phyloP scores from a whole-genome alignment of 1,140 invertebrate genomes.

The Drosophila parvula region DNA sequence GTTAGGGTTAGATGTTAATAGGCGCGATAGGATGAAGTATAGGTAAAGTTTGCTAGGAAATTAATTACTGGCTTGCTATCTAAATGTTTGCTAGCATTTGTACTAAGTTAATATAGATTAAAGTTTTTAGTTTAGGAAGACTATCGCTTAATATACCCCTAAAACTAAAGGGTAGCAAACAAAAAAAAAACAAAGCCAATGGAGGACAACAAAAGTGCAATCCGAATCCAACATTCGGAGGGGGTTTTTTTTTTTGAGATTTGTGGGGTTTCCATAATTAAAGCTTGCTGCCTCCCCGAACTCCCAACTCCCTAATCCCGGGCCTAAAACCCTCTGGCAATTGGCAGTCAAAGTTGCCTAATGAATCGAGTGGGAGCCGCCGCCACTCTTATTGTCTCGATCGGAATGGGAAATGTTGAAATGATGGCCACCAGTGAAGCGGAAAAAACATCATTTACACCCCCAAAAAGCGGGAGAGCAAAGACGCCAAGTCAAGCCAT shows the following conservation, averaged over 20 bases:
- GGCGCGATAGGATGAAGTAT: too few species aligned
- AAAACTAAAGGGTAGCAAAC: background rate
- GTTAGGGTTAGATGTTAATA: too few species aligned
- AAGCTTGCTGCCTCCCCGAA: background rate
- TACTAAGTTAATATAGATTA: too few species aligned
- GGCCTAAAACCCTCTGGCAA: conserved; percentile 13
- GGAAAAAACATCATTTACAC: conserved; percentile 64
- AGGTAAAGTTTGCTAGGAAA: too few species aligned
- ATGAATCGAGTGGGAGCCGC: conserved; percentile 22
- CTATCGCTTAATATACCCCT: too few species aligned
- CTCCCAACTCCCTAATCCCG: background rate
- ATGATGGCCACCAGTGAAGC: conserved; percentile 31
- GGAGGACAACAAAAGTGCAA: conserved; percentile 19
- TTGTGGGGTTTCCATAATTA: conserved; percentile 49
- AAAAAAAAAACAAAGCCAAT: background rate
- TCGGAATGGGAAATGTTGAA: conserved; percentile 26
- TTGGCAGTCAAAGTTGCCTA: conserved; percentile 32
- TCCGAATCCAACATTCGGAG: background rate
- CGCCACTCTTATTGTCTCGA: conserved; percentile 5
- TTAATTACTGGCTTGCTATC: too few species aligned
- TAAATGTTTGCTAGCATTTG: too few species aligned
- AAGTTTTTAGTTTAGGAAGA: too few species aligned
- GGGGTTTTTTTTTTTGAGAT: conserved; percentile 14
- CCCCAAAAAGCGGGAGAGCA: conserved; percentile 22
- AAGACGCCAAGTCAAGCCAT: conserved; percentile 7